Conservation (phyloP, 2,888 invertebrate species). For the Drosophila prostipennis region DNA sequence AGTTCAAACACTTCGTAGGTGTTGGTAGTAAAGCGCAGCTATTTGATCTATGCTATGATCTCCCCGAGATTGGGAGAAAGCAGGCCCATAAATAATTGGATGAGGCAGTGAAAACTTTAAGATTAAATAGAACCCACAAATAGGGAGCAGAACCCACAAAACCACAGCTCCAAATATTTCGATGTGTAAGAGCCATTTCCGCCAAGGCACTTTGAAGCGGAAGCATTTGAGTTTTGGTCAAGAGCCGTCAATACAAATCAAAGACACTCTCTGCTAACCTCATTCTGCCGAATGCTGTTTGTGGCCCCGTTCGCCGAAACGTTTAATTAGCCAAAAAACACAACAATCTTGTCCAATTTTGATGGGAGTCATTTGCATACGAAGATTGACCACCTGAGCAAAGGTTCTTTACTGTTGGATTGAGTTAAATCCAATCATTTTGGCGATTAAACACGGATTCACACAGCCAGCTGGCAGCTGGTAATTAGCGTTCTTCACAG, state of each 20-base stretch:
- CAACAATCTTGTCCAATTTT: constrained; percentile 27
- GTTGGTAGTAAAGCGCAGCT: constrained; percentile 22
- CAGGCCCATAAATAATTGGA: constrained; percentile 26
- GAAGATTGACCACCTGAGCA: background rate
- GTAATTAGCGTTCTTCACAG: background rate
- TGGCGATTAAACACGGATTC: constrained; percentile 5
- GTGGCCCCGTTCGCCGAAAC: constrained; percentile 53
- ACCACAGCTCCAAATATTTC: constrained; percentile 22
- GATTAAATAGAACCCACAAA: constrained; percentile 15
- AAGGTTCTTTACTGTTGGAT: background rate
- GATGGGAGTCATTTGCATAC: constrained; percentile 38
- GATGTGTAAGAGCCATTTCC: constrained; percentile 63
- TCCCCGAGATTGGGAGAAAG: constrained; percentile 44
- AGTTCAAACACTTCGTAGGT: constrained; percentile 59
- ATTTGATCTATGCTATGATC: constrained; percentile 20
- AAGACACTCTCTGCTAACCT: constrained; percentile 23
- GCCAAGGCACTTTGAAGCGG: constrained; percentile 56
- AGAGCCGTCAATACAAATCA: constrained; percentile 32
- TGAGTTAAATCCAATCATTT: constrained; percentile 6
- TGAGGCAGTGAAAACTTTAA: constrained; percentile 17
- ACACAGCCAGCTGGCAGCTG: constrained; percentile 16
- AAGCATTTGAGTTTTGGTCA: constrained; percentile 46
- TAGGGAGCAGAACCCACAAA: constrained; percentile 26
- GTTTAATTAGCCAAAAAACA: constrained; percentile 33
- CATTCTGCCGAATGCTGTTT: constrained; percentile 15